Conservation (phyloP, 1,140 invertebrate genomes). For the Hermetia illucens region DNA sequence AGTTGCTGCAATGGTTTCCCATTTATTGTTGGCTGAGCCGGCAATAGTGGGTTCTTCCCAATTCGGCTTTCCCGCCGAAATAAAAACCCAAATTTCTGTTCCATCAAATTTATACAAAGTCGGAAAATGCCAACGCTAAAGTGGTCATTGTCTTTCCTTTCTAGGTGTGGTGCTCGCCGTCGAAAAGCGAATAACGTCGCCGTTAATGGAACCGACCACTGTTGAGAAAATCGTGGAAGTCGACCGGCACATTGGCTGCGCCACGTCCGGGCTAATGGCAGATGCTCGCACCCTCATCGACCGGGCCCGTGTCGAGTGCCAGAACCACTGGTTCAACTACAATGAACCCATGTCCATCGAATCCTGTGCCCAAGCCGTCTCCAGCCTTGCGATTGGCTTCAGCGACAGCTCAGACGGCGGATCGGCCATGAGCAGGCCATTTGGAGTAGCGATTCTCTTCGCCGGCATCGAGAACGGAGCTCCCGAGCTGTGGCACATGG, state of each 20-base stretch:
- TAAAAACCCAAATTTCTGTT: too few species aligned
- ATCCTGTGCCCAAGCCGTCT: conserved; percentile 94
- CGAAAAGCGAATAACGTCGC: conserved; percentile 94
- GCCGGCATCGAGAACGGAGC: conserved; percentile 75
- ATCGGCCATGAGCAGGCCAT: conserved; percentile 96
- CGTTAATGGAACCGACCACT: conserved; percentile 89
- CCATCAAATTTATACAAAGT: too few species aligned
- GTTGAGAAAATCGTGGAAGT: conserved; percentile 97
- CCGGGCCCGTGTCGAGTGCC: conserved; percentile 86
- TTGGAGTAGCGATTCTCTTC: conserved; percentile 93
- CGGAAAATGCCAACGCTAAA: too few species aligned
- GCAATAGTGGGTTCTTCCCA: too few species aligned
- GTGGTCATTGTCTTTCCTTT: not conserved
- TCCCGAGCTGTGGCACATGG: conserved; percentile 90
- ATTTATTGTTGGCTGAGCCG: too few species aligned
- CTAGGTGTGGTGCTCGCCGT: conserved; percentile 82
- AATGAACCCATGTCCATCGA: conserved; percentile 94
- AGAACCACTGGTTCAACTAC: conserved; percentile 97
- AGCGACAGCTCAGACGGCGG: conserved; percentile 89
- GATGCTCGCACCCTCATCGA: conserved; percentile 91
- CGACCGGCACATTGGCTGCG: conserved; percentile 94
- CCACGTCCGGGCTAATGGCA: conserved; percentile 95
- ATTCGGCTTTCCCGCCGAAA: too few species aligned
- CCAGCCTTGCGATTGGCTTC: conserved; percentile 96
- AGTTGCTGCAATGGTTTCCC: too few species aligned